These are phyloP conservation scores for Thymallus thymallus DNA, from an alignment of 2,113 vertebrate genomes.

Conservation along the genomic window DNA sequence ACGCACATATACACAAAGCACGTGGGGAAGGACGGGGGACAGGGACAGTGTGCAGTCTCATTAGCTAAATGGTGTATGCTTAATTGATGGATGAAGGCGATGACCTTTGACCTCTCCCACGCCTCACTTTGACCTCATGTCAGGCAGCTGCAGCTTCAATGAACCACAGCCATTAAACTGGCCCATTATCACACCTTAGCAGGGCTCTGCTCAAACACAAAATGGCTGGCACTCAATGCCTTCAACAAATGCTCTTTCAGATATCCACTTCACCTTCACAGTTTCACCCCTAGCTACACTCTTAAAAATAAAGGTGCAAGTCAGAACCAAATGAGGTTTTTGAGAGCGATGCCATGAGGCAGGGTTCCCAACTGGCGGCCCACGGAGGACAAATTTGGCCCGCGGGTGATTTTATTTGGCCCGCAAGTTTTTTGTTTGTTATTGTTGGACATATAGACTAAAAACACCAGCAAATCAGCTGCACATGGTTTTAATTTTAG, in stretches of 20 bases:
- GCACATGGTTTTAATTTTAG: too few relatives aligned
- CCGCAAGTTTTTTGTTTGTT: too few relatives aligned
- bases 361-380: too few relatives aligned
- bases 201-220: background rate
- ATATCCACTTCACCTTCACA: background rate
- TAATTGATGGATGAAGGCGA: conserved; percentile 38
- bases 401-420: too few relatives aligned
- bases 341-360: too few relatives aligned
- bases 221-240: background rate
- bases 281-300: too few relatives aligned
- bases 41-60: conserved; percentile 12
- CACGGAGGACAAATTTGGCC: too few relatives aligned
- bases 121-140: conserved; percentile 38
- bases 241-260: background rate
- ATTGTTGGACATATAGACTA: too few relatives aligned
- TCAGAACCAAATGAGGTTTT: too few relatives aligned
- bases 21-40: background rate
- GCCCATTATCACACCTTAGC: conserved; percentile 9
- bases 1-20: background rate
- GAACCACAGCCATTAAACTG: conserved; percentile 24
- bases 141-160: conserved; percentile 17
- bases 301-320: too few relatives aligned
- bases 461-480: too few relatives aligned
- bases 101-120: conserved; percentile 37
- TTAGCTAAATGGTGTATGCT: conserved; percentile 50